Conservation (phyloP, 2,888 invertebrate genomes). For the Agrochola macilenta region DNA sequence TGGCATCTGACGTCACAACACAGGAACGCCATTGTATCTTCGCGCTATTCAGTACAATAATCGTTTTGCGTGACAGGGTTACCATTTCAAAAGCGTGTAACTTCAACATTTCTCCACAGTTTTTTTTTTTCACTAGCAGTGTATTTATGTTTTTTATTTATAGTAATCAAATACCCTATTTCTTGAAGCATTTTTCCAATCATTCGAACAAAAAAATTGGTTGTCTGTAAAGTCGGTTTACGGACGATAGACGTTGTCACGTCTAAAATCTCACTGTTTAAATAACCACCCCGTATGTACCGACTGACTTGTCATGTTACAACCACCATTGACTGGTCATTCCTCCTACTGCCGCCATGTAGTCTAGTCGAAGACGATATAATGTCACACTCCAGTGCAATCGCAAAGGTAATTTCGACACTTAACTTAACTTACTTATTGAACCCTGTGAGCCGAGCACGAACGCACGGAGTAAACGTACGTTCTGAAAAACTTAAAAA, state of each 20-base stretch:
- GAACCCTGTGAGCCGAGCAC: conserved; percentile 12
- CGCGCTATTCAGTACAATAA: neutral
- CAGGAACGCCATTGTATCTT: neutral
- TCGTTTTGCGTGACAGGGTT: neutral
- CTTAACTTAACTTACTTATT: conserved; percentile 37
- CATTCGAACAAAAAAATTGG: too few species aligned
- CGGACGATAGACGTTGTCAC: too few species aligned
- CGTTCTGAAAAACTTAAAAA: too few species aligned
- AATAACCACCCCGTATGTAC: conserved; percentile 66
- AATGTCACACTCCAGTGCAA: conserved; percentile 73
- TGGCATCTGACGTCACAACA: too few species aligned
- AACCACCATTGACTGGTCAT: conserved; percentile 82
- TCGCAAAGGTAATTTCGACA: conserved; percentile 68
- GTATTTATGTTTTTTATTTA: neutral
- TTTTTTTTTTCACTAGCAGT: neutral
- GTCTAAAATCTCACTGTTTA: accelerated
- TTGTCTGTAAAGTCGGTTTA: too few species aligned
- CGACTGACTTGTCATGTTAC: conserved; percentile 58
- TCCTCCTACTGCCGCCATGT: conserved; percentile 81
- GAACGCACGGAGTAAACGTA: neutral
- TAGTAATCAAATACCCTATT: too few species aligned
- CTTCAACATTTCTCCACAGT: neutral
- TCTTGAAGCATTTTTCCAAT: too few species aligned
- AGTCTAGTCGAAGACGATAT: conserved; percentile 79
- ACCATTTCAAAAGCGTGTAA: neutral